phyloP scores from a whole-genome alignment of 2,797 vertebrate genomes.

The Danio tinwini region DNA sequence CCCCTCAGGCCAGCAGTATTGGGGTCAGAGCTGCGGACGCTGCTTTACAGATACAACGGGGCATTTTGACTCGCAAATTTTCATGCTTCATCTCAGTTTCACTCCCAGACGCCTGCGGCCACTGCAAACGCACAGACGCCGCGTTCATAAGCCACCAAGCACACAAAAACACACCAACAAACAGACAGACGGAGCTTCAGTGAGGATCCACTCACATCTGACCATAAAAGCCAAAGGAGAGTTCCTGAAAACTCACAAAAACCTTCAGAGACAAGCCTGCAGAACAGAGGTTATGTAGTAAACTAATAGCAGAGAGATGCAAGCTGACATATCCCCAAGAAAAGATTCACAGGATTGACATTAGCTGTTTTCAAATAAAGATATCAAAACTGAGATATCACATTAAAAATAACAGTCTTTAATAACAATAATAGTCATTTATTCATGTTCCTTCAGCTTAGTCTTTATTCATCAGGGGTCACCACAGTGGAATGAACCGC shows the following conservation, averaged over 20 bases:
- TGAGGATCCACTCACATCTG: not conserved
- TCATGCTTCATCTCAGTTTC: constrained; percentile 84
- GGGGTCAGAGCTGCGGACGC: constrained; percentile 87
- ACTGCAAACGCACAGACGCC: constrained; percentile 71
- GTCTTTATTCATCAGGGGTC: too few species aligned
- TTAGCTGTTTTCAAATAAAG: too few species aligned
- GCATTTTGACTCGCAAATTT: constrained; percentile 83
- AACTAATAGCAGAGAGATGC: too few species aligned
- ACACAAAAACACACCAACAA: not conserved
- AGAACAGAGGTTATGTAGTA: too few species aligned
- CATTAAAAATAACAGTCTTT: too few species aligned
- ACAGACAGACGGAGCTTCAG: constrained; percentile 1
- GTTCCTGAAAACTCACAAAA: not conserved
- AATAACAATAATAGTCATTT: too few species aligned
- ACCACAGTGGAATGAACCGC: too few species aligned
- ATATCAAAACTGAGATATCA: too few species aligned
- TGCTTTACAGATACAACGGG: constrained; percentile 82
- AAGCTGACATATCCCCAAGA: too few species aligned
- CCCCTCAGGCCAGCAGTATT: constrained; percentile 86
- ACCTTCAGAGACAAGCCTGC: too few species aligned
- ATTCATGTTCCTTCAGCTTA: too few species aligned
- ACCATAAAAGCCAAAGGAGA: not conserved
- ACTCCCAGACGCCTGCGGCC: constrained; percentile 80
- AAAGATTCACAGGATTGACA: too few species aligned
- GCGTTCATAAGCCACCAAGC: constrained; percentile 62